Evolutionary conservation across 2,113 vertebrate genomes (phyloP).

Genomic region (Salvelinus alpinus): DNA sequence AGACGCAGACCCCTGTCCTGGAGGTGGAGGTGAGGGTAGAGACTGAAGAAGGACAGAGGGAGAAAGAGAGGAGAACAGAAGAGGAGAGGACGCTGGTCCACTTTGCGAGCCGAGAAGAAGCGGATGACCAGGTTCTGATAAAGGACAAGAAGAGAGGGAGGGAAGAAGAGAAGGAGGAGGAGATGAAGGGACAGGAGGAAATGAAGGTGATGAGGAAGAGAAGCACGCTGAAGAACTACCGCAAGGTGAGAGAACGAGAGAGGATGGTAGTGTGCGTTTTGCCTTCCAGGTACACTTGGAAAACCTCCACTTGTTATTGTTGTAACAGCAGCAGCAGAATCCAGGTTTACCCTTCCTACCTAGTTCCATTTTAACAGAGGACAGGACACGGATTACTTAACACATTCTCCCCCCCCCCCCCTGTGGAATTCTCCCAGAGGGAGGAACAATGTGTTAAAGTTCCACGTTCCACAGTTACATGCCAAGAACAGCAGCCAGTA

Average conservation of each 20-base stretch:
- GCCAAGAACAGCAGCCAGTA: too few species aligned
- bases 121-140: conserved; percentile 27
- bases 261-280: neutral
- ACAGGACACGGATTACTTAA: neutral
- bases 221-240: conserved; percentile 63
- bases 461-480: too few species aligned
- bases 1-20: neutral
- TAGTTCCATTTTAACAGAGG: neutral
- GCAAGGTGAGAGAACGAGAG: conserved; percentile 64
- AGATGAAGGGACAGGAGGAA: conserved; percentile 52
- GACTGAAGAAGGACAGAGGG: conserved; percentile 23
- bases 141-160: conserved; percentile 16
- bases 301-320: neutral
- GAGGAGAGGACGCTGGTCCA: conserved; percentile 18
- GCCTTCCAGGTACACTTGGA: neutral
- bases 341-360: neutral
- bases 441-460: neutral
- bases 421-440: too few species aligned
- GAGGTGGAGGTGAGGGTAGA: conserved; percentile 3
- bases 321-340: neutral
- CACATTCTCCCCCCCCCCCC: too few species aligned
- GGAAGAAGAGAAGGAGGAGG: conserved; percentile 42
- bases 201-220: conserved; percentile 73
- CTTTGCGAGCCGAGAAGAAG: conserved; percentile 35
- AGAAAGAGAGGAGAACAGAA: conserved; percentile 25